Evolutionary conservation across 2,113 vertebrate species (phyloP).

Genomic region (Argyrosomus japonicus): DNA sequence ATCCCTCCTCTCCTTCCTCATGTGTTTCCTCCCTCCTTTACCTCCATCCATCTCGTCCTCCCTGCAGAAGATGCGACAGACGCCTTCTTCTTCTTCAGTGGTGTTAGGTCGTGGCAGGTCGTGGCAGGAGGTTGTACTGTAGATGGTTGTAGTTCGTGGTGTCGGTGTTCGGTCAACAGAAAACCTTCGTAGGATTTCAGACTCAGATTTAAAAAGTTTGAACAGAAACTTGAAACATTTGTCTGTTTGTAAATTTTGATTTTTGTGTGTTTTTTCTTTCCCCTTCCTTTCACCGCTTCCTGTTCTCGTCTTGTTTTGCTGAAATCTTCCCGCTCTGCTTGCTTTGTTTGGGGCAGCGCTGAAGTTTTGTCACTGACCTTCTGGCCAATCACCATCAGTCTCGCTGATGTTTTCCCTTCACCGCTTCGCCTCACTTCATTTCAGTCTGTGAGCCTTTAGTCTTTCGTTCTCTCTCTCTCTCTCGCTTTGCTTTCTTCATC

Average conservation of each 20-base stretch:
- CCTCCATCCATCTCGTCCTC: neutral
- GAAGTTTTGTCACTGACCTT: conserved; percentile 47
- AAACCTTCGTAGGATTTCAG: neutral
- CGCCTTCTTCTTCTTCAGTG: neutral
- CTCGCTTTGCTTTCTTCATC: conserved; percentile 57
- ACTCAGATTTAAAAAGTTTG: conserved; percentile 25
- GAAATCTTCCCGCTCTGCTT: conserved; percentile 28
- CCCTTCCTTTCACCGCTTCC: conserved; percentile 61
- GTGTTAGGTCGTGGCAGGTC: neutral
- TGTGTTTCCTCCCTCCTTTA: neutral
- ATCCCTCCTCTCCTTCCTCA: neutral
- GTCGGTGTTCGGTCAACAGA: neutral
- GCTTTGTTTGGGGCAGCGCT: conserved; percentile 56
- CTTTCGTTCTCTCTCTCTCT: conserved; percentile 4
- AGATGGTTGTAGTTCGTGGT: conserved; percentile 7
- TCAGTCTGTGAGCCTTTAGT: conserved; percentile 33
- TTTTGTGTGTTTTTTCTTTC: conserved; percentile 61
- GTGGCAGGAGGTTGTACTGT: neutral
- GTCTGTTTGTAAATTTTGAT: conserved; percentile 68
- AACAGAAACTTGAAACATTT: conserved; percentile 63
- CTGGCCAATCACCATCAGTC: conserved; percentile 46
- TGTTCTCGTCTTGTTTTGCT: conserved; percentile 33
- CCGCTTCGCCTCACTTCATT: conserved; percentile 53
- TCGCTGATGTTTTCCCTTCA: conserved; percentile 29
- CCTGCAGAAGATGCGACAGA: conserved; percentile 38